Evolutionary conservation across 2,113 vertebrate genomes (phyloP).

Genomic region (Ranitomeya imitator): DNA sequence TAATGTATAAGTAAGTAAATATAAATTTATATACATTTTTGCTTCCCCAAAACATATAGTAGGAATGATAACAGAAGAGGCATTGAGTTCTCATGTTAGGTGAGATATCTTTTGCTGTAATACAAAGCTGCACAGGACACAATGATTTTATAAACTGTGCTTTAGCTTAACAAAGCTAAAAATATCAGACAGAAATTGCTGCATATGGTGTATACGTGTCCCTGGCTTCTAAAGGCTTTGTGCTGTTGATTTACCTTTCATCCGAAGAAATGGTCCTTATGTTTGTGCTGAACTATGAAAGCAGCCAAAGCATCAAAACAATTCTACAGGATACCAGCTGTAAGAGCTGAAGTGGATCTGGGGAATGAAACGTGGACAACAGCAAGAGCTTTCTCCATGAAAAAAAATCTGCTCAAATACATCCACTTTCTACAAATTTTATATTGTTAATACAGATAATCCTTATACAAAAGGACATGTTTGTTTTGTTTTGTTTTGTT

Average conservation of each 20-base stretch:
- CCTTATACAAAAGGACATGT: neutral
- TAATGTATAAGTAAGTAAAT: no score
- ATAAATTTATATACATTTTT: no score
- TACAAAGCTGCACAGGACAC: neutral
- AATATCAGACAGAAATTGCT: conserved; percentile 7
- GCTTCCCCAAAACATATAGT: no score
- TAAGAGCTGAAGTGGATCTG: conserved; percentile 28
- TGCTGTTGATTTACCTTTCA: conserved; percentile 52
- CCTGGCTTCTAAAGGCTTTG: conserved; percentile 15
- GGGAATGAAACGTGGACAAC: conserved; percentile 32
- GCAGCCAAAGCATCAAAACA: conserved; percentile 28
- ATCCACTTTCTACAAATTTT: no score
- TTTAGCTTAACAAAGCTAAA: conserved; percentile 11
- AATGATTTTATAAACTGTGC: conserved; percentile 7
- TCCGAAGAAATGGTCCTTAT: conserved; percentile 36
- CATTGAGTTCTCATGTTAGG: neutral
- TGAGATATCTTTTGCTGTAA: neutral
- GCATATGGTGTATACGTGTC: conserved; percentile 35
- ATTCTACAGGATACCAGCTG: conserved; percentile 20
- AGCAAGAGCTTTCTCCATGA: conserved; percentile 10
- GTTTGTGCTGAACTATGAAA: conserved; percentile 42
- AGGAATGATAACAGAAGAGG: neutral
- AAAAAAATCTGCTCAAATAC: neutral
- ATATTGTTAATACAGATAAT: neutral
- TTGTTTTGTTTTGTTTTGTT: no score